Conservation (phyloP, 2,113 vertebrate genomes). For the Paralichthys olivaceus region DNA sequence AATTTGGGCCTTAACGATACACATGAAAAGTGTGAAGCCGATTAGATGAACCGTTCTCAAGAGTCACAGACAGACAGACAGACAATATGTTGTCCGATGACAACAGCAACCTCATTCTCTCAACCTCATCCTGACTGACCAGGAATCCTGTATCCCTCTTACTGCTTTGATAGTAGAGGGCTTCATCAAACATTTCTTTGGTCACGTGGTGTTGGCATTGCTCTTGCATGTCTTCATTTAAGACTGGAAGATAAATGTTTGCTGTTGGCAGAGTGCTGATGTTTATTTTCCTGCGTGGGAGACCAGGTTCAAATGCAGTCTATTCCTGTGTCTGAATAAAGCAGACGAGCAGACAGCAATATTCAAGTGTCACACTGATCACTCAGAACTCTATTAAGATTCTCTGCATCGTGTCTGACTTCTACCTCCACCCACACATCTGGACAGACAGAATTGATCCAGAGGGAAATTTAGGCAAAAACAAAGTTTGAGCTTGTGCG, state of each 20-base stretch:
- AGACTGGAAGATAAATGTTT: conserved; percentile 39
- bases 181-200: conserved; percentile 1
- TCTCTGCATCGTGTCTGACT: conserved; percentile 26
- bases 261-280: conserved; percentile 28
- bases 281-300: conserved; percentile 40
- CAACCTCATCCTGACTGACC: too few species aligned
- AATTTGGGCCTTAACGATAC: too few species aligned
- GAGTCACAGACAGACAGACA: too few species aligned
- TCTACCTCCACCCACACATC: conserved; percentile 15
- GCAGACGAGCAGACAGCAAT: conserved; percentile 40
- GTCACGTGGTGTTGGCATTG: conserved; percentile 12
- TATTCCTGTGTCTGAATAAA: conserved; percentile 53
- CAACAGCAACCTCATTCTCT: too few species aligned
- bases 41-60: too few species aligned
- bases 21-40: too few species aligned
- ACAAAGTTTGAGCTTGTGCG: conserved; percentile 1
- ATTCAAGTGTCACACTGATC: conserved; percentile 52
- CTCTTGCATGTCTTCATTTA: conserved; percentile 25
- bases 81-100: too few species aligned
- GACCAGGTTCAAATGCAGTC: conserved; percentile 42
- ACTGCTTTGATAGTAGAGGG: neutral
- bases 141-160: too few species aligned
- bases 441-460: too few species aligned
- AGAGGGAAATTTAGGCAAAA: too few species aligned
- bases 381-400: conserved; percentile 38